Percentiles rank a stretch among this genome's conserved stretches.
Conservation (phyloP, 2,797 vertebrate species). For the Nyctalus aviator region DNA sequence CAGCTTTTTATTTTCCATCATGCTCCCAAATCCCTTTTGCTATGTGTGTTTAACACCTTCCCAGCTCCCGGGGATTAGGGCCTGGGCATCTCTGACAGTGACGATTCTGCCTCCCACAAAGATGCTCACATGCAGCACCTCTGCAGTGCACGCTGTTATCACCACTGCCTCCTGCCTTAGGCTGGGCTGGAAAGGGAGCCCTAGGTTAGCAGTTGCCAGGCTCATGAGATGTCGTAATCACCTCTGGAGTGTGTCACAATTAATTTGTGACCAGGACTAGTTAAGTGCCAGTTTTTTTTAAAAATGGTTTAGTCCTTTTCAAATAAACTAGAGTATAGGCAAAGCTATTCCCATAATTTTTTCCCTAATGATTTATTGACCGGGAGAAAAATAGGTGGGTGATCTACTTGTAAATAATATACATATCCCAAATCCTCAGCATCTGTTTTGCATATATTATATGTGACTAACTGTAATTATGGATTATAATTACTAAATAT, state of each 20-base stretch:
- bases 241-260: not conserved
- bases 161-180: not conserved
- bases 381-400: not conserved
- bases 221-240: not conserved
- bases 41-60: not conserved
- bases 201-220: not conserved
- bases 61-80: not conserved
- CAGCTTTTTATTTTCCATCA: not conserved
- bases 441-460: not conserved
- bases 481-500: not conserved
- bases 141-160: not conserved
- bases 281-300: not conserved
- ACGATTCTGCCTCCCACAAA: not conserved
- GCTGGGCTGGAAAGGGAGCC: constrained; percentile 2
- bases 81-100: not conserved
- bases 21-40: not conserved
- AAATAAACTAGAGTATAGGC: not conserved
- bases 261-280: constrained; percentile 30
- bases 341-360: not conserved
- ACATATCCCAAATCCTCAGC: not conserved
- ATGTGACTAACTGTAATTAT: not conserved
- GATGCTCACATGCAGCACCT: not conserved
- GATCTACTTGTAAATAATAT: not conserved
- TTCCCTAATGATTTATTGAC: not conserved
- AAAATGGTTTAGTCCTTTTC: constrained; percentile 1